Percentiles rank a stretch among this genome's conserved stretches.
Evolutionary conservation across 1,140 invertebrate genomes (phyloP).

Genomic region (Anastatus disparis): DNA sequence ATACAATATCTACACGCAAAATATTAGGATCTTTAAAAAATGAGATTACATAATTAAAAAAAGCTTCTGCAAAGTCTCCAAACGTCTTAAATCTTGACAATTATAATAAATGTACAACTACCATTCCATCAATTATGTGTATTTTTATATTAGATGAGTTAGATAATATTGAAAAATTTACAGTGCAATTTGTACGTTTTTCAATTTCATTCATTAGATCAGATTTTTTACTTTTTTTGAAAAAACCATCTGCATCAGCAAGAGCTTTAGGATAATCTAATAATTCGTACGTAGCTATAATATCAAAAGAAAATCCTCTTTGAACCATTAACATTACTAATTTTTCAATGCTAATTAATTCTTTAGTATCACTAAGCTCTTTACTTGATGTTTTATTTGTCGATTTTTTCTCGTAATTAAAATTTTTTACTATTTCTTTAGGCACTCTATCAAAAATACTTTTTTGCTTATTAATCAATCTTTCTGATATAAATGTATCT

Average conservation of each 20-base stretch:
- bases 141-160: neutral
- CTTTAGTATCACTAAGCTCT: neutral
- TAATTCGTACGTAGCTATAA: neutral
- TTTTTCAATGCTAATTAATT: neutral
- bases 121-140: constrained; percentile 12
- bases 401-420: neutral
- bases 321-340: neutral
- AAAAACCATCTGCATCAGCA: neutral
- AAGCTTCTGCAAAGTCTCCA: constrained; percentile 5
- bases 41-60: neutral
- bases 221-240: neutral
- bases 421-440: neutral
- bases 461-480: neutral
- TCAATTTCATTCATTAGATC: constrained; percentile 1
- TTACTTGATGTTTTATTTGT: neutral
- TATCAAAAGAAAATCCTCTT: neutral
- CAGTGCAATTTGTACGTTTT: neutral
- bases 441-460: neutral
- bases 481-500: neutral
- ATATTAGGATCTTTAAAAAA: neutral
- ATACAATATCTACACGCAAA: neutral
- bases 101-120: neutral
- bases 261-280: neutral
- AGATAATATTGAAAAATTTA: neutral
- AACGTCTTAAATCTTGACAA: neutral